Conservation (phyloP, 2,113 vertebrate genomes). For the Siniperca knerii region DNA sequence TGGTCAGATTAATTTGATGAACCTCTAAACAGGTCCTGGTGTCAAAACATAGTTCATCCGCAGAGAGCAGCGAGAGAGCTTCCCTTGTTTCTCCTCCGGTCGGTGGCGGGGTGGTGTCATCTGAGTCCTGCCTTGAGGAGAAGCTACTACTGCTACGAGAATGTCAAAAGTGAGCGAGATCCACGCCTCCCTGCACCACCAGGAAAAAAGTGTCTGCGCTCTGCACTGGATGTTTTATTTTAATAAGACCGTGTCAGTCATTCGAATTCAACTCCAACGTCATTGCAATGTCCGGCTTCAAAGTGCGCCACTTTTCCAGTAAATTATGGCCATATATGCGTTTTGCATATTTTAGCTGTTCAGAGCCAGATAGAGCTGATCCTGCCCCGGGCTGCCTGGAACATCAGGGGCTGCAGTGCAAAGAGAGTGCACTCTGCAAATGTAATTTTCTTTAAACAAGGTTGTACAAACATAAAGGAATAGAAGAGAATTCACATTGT, state of each 20-base stretch:
- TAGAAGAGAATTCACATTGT: not conserved
- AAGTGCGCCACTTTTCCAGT: slow-evolving; percentile 61
- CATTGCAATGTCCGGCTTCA: slow-evolving; percentile 80
- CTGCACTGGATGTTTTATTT: slow-evolving; percentile 83
- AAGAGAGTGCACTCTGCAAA: not conserved
- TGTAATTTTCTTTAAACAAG: not conserved
- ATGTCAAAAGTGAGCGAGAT: slow-evolving; percentile 86
- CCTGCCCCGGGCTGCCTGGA: not conserved
- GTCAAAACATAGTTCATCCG: slow-evolving; percentile 77
- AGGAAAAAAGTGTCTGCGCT: slow-evolving; percentile 77
- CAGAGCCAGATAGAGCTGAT: slow-evolving; percentile 9
- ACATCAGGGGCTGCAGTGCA: not conserved
- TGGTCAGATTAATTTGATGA: slow-evolving; percentile 62
- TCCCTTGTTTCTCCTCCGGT: slow-evolving; percentile 76
- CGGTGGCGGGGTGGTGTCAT: slow-evolving; percentile 87
- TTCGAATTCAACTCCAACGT: slow-evolving; percentile 78
- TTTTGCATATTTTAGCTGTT: slow-evolving; percentile 25
- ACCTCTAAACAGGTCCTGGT: slow-evolving; percentile 63
- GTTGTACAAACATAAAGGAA: not conserved
- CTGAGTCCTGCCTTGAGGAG: slow-evolving; percentile 82
- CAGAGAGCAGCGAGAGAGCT: slow-evolving; percentile 50
- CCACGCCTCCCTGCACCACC: slow-evolving; percentile 87
- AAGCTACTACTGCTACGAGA: slow-evolving; percentile 84
- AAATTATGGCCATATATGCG: slow-evolving; percentile 31
- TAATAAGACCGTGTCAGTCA: slow-evolving; percentile 87